phyloP scores from a whole-genome alignment of 2,113 vertebrate genomes.

The Odocoileus hemionus region DNA sequence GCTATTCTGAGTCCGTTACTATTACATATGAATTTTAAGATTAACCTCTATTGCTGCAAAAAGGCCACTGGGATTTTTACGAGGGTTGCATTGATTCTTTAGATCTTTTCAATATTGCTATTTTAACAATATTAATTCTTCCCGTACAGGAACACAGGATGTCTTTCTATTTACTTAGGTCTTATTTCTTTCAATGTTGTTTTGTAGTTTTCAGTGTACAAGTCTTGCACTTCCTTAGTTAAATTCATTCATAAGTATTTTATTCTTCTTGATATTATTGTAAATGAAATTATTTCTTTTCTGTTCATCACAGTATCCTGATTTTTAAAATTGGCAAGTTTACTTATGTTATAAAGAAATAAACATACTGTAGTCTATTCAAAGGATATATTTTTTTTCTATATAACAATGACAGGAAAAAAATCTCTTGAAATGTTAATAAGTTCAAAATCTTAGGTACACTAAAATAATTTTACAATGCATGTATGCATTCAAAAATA shows the following conservation, averaged over 20 bases:
- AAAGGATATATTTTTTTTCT: background rate
- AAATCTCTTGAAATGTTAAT: background rate
- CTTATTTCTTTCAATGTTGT: background rate
- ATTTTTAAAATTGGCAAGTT: background rate
- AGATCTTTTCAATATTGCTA: background rate
- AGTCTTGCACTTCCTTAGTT: background rate
- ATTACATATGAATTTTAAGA: background rate
- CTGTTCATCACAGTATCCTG: background rate
- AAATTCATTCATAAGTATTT: background rate
- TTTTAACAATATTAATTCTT: background rate
- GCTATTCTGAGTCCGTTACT: background rate
- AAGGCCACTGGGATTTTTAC: background rate
- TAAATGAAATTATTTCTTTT: background rate
- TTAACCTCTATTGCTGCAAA: background rate
- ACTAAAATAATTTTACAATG: background rate
- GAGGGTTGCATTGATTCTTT: background rate
- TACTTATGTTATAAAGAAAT: background rate
- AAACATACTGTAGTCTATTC: background rate
- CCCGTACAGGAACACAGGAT: background rate
- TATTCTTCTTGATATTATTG: background rate
- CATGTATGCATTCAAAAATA: background rate
- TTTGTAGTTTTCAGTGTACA: background rate
- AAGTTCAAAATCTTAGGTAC: background rate
- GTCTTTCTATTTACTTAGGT: background rate
- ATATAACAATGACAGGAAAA: background rate